Evolutionary conservation across 1,140 invertebrate genomes (phyloP).

Genomic region (Stratiolaelaps scimitus): DNA sequence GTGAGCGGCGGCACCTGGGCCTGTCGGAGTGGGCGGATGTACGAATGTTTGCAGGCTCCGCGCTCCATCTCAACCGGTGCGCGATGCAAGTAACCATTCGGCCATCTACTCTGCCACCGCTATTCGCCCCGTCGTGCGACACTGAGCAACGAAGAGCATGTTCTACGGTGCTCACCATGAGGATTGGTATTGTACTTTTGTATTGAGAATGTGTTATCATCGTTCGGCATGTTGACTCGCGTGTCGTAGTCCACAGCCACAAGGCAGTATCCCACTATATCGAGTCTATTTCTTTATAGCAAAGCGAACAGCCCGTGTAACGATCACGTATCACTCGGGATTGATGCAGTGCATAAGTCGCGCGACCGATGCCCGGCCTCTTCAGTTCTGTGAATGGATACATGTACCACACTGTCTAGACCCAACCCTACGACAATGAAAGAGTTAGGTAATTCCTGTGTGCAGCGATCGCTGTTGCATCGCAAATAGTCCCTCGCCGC

Average conservation of each 20-base stretch:
- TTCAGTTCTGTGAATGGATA: background rate
- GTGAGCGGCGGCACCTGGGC: no score
- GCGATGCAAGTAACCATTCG: slow-evolving; percentile 19
- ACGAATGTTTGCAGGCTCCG: slow-evolving; percentile 14
- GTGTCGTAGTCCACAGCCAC: no score
- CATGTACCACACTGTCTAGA: slow-evolving; percentile 22
- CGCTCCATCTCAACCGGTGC: background rate
- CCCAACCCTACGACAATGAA: slow-evolving; percentile 10
- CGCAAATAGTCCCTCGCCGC: slow-evolving; percentile 22
- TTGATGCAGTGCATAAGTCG: slow-evolving; percentile 7
- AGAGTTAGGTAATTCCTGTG: slow-evolving; percentile 21
- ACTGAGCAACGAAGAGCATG: no score
- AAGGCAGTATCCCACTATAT: no score
- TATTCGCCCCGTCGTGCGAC: no score
- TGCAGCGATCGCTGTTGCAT: slow-evolving; percentile 5
- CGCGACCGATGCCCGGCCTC: background rate
- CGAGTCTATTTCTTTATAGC: background rate
- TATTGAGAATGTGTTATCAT: no score
- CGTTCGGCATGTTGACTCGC: no score
- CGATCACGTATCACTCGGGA: background rate
- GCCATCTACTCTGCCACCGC: no score
- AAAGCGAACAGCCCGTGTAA: slow-evolving; percentile 1
- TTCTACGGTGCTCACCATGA: no score
- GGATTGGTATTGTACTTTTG: no score
- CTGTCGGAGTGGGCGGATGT: background rate